These are phyloP conservation scores for Pyrgus malvae DNA, from an alignment of 2,888 invertebrate genomes.

Conservation along the genomic window DNA sequence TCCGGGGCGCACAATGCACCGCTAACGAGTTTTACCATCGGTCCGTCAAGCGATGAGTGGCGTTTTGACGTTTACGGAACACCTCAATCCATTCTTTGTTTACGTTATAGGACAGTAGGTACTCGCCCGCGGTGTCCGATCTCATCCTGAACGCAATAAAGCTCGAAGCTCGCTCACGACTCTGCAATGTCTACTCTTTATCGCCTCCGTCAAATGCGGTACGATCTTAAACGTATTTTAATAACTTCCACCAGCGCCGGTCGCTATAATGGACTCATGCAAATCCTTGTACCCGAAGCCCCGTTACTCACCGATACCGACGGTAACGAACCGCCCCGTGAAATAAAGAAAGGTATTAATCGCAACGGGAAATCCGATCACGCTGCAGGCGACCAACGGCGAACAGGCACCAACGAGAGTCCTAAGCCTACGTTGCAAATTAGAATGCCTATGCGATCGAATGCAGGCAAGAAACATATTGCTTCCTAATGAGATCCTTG, in stretches of 20 bases:
- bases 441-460: conserved; percentile 42
- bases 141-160: conserved; percentile 74
- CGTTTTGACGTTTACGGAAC: conserved; percentile 48
- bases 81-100: conserved; percentile 70
- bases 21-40: conserved; percentile 60
- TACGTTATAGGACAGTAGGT: conserved; percentile 52
- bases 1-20: conserved; percentile 54
- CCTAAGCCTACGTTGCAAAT: conserved; percentile 46
- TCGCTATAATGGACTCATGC: conserved; percentile 73
- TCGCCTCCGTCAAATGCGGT: conserved; percentile 65
- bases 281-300: conserved; percentile 64
- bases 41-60: conserved; percentile 45
- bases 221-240: conserved; percentile 76
- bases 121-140: conserved; percentile 56
- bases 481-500: conserved; percentile 27
- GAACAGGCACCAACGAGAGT: conserved; percentile 45
- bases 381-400: conserved; percentile 52
- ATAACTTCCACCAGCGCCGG: conserved; percentile 69
- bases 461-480: conserved; percentile 39
- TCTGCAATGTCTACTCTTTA: conserved; percentile 72
- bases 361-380: conserved; percentile 71
- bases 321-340: conserved; percentile 64
- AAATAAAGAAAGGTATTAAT: conserved; percentile 76
- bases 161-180: conserved; percentile 73
- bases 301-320: conserved; percentile 69